Base-by-base conservation (phyloP, 2,888 invertebrate genomes). In the Punctoribates punctum region DNA sequence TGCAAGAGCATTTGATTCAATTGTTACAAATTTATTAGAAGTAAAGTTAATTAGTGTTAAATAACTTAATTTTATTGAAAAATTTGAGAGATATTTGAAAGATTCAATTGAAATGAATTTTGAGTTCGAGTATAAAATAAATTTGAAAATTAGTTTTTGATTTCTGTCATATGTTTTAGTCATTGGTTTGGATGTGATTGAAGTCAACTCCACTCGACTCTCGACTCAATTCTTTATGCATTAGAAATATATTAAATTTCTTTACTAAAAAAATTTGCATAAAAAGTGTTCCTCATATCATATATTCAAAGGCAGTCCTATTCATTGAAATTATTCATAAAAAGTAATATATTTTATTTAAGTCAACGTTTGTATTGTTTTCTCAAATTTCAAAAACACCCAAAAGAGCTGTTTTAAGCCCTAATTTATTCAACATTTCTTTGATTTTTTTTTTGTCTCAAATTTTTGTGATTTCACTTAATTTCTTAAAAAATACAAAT, bases 181-280 rank as follows among this genome's bases (percentile, higher is more conserved):
- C 13, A 60, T 23, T 29, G 29, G 23, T 29, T 15, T 60, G 60
- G 15, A 15, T 57, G 25, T 60, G 27, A 60, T 60, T 60, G 25
- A 27, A 60, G 6, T 60, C 8, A 27, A 20, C 27, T 15, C 15
- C 27, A 34, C 8, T 34, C 34, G 4, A 60, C 15, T 29, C 23
- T 60, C 1, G 15, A 27, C 60, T 60, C 17, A 60, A 60, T 29
- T 60, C 27, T 51, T 51, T 51, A 60, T 60, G 60, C 60, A 60
- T 60, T 60, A 60, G 27, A 60, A 60, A 60, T 60, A 60, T 60
- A 60, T 60, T 60, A 60, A 60, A 60, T 60, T 60, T 29, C 27
- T 60, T 13, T 6, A 8, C 20, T 17, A 17, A 60, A 60, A 60
- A 25, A 27, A 57, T 60, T 60, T 60, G 60, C 60, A 60, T 60